These are phyloP conservation scores for Aricia agestis DNA, from an alignment of 1,140 invertebrate genomes.

Conservation along the genomic window DNA sequence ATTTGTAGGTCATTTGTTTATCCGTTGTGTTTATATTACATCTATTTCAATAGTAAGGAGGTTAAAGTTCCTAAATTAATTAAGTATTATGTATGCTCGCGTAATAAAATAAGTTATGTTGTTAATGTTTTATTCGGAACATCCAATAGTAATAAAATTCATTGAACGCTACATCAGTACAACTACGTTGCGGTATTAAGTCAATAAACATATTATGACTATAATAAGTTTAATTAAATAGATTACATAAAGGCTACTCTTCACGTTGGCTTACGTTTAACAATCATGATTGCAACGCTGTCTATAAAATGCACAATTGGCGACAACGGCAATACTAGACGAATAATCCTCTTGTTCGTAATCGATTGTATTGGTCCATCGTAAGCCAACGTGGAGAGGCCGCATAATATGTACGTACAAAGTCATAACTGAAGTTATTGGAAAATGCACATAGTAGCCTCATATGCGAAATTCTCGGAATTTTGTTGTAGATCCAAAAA, in stretches of 20 bases:
- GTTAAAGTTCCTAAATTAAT: neutral
- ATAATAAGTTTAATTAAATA: neutral
- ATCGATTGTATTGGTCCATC: neutral
- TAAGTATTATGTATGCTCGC: neutral
- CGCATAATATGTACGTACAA: conserved; percentile 15
- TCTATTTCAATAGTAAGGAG: too few relatives aligned
- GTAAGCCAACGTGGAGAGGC: neutral
- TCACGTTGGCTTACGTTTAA: too few relatives aligned
- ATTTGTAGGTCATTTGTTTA: too few relatives aligned
- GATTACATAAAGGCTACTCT: too few relatives aligned
- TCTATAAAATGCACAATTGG: neutral
- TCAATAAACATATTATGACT: conserved; percentile 6
- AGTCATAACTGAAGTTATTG: conserved; percentile 15
- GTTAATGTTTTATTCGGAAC: conserved; percentile 44
- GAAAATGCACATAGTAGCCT: neutral
- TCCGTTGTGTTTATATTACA: too few relatives aligned
- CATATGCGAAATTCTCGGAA: neutral
- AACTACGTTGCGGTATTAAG: conserved; percentile 28
- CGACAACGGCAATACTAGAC: neutral
- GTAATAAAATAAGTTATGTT: neutral
- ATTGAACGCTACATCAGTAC: conserved; percentile 40
- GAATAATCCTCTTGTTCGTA: neutral
- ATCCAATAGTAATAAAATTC: conserved; percentile 43
- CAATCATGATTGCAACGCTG: too few relatives aligned
- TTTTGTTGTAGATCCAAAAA: neutral